Evolutionary conservation across 2,888 invertebrate species (phyloP), one percentile per base, ranked within the genome.

Genomic region (Coronaproctus castanopsis): DNA sequence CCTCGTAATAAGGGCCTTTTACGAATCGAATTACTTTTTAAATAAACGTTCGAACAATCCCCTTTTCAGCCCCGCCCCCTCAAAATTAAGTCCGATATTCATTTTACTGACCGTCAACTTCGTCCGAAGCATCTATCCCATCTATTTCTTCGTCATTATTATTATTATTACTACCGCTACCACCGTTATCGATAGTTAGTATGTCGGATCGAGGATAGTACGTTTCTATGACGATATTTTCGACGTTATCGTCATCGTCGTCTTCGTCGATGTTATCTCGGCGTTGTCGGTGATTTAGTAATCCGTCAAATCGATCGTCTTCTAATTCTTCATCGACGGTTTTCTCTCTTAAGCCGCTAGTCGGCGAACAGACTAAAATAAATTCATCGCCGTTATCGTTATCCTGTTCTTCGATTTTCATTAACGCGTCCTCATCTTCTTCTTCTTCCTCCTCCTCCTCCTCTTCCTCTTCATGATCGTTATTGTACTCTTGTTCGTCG

Each of bases 131-230:
- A 5, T 1, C 2, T 21, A 49, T 51, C 8, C 3, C 51, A 10
- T 57, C 57, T 2, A 36, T 48, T 36, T 56, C 56, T 14, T 2
- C 57, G 19, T 51, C 57, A 19, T 22, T 52, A 21, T 57, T 36
- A 19, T 57, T 22, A 1, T 8, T 1, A 8, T 57, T 53, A 1
- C 21, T 22, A 19, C 51, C 52, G n/a, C n/a, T n/a, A n/a, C n/a
- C n/a, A n/a, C n/a, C n/a, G n/a, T n/a, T n/a, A n/a, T n/a, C n/a
- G n/a, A n/a, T n/a, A n/a, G n/a, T n/a, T n/a, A n/a, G n/a, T n/a
- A n/a, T n/a, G n/a, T 36, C 36, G 36, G 36, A 36, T 36, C 36
- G 36, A 36, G 36, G 36, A 36, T 36, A 36, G 36, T 36, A 36
- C 5, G 36, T 36, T 14, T 36, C 36, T 5, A 36, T 14, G 36